phyloP scores from a whole-genome alignment of 1,140 invertebrate species.

The Neocloeon triangulifer region DNA sequence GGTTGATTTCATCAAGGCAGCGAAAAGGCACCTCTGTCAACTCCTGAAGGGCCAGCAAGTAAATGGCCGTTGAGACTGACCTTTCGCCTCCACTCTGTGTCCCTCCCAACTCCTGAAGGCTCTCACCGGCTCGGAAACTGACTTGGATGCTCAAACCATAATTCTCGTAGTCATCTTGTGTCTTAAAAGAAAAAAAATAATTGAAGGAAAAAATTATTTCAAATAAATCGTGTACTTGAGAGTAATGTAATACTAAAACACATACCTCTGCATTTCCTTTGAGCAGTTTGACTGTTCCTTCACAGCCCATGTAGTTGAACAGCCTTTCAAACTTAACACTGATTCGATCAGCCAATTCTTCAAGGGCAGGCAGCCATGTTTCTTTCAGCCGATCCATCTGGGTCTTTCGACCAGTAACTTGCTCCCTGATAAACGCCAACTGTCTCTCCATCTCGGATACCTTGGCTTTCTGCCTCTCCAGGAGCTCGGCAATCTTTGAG shows the following conservation, averaged over 20 bases:
- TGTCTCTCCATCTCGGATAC: too few relatives aligned
- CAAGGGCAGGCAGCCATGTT: constrained; percentile 40
- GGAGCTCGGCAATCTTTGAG: too few relatives aligned
- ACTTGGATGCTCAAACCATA: constrained; percentile 78
- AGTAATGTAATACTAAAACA: too few relatives aligned
- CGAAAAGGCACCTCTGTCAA: constrained; percentile 70
- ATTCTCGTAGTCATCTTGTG: constrained; percentile 55
- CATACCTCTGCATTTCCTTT: constrained; percentile 21
- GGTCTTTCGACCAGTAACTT: too few relatives aligned
- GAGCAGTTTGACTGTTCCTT: constrained; percentile 53
- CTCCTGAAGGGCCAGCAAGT: constrained; percentile 73
- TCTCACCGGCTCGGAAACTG: constrained; percentile 56
- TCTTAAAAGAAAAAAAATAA: constrained; percentile 12
- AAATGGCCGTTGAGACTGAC: constrained; percentile 76
- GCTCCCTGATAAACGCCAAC: too few relatives aligned
- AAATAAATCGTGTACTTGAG: too few relatives aligned
- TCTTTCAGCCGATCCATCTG: constrained; percentile 21
- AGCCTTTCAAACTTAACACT: constrained; percentile 46
- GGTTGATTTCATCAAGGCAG: constrained; percentile 96
- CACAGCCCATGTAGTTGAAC: constrained; percentile 58
- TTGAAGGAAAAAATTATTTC: constrained; percentile 4
- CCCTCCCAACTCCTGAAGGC: constrained; percentile 50
- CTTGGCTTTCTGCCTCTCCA: too few relatives aligned
- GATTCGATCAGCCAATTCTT: constrained; percentile 36
- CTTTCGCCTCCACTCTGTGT: constrained; percentile 90